Evolutionary conservation across 2,888 invertebrate species (phyloP).

Genomic region (Liopterus haemorrhoidalis): DNA sequence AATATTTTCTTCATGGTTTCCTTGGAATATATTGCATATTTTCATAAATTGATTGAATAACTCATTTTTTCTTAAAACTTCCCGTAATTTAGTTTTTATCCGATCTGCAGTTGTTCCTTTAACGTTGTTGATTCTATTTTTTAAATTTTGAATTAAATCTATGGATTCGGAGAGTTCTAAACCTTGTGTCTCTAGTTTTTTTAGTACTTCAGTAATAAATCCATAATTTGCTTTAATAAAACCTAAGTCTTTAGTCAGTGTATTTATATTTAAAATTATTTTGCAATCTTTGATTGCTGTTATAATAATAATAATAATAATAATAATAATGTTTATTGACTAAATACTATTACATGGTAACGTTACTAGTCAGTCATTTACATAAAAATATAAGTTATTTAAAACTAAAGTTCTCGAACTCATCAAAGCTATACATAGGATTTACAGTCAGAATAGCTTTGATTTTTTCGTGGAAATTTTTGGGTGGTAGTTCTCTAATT

Average conservation of each 20-base stretch:
- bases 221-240: conserved; percentile 5
- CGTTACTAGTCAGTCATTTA: no score
- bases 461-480: no score
- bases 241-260: not conserved
- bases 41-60: not conserved
- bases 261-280: not conserved
- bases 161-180: conserved; percentile 6
- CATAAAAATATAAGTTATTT: no score
- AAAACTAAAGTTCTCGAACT: no score
- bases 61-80: conserved; percentile 3
- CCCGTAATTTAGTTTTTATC: conserved; percentile 6
- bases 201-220: not conserved
- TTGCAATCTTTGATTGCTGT: conserved; percentile 3
- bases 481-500: no score
- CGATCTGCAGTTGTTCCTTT: conserved; percentile 1
- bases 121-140: conserved; percentile 1
- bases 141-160: conserved; percentile 2
- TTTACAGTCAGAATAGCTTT: no score
- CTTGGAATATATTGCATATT: conserved; percentile 4
- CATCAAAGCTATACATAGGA: no score
- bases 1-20: conserved; percentile 1
- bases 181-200: conserved; percentile 4
- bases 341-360: no score
- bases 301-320: no score
- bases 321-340: no score